These are phyloP conservation scores for Boleophthalmus pectinirostris DNA, from an alignment of 2,113 vertebrate species.

Conservation along the genomic window DNA sequence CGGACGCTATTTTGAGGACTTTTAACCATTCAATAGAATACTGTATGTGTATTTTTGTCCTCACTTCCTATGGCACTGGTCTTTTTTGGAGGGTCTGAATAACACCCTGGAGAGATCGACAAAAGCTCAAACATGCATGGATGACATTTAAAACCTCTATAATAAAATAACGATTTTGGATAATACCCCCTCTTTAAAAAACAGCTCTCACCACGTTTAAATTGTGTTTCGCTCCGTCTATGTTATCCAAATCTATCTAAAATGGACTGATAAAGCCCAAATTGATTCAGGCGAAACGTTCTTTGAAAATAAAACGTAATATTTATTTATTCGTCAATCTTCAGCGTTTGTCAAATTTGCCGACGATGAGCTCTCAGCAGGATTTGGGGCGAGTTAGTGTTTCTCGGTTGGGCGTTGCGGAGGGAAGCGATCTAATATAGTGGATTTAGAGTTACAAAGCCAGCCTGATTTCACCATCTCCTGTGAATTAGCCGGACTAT, in stretches of 20 bases:
- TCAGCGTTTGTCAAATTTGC: background rate
- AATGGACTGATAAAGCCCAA: background rate
- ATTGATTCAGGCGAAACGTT: background rate
- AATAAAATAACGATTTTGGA: no score
- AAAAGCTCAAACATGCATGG: background rate
- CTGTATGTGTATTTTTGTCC: no score
- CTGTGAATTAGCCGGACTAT: constrained; percentile 11
- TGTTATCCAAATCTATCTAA: background rate
- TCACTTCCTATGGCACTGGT: no score
- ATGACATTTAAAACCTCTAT: no score
- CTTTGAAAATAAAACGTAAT: background rate
- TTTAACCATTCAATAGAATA: no score
- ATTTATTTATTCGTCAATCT: background rate
- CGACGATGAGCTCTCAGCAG: background rate
- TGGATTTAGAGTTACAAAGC: constrained; percentile 71
- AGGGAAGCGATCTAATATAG: constrained; percentile 71
- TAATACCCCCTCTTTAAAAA: no score
- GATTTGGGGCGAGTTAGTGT: background rate
- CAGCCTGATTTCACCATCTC: constrained; percentile 60
- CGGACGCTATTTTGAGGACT: no score
- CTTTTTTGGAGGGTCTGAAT: background rate
- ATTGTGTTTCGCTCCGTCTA: background rate
- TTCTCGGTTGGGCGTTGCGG: background rate
- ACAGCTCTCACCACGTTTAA: background rate
- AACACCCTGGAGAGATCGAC: no score